phyloP scores from a whole-genome alignment of 2,797 vertebrate genomes.

The Sciurus vulgaris region DNA sequence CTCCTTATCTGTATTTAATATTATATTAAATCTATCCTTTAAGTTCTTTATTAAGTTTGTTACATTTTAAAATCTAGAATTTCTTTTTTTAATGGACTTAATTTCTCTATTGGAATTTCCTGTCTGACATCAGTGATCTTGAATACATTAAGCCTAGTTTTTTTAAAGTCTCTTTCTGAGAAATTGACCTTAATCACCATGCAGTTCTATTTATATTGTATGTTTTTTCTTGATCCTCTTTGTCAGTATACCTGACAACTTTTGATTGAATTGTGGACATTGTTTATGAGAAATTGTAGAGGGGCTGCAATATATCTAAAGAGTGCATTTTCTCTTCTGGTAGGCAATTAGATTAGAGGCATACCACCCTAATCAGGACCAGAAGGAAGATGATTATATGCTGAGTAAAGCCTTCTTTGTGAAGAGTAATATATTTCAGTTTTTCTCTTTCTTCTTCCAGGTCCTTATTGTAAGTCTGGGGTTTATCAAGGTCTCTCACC shows the following conservation, averaged over 20 bases:
- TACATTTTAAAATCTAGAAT: not conserved
- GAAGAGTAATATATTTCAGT: not conserved
- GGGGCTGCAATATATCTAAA: not conserved
- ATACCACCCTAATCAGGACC: not conserved
- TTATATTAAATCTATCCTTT: not conserved
- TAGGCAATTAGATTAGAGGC: not conserved
- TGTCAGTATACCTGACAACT: not conserved
- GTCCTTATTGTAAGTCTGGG: not conserved
- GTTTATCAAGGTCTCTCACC: not conserved
- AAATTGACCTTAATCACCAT: not conserved
- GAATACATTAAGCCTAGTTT: not conserved
- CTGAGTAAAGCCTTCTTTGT: not conserved
- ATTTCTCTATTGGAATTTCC: not conserved
- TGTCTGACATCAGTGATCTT: not conserved
- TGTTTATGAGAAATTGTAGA: not conserved
- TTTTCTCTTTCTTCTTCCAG: not conserved
- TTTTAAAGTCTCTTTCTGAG: not conserved
- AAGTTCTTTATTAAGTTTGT: not conserved
- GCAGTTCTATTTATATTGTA: not conserved
- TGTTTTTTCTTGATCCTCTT: not conserved
- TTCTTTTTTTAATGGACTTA: not conserved
- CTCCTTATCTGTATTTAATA: not conserved
- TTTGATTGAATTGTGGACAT: not conserved
- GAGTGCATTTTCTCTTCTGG: not conserved
- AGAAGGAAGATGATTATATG: not conserved